Evolutionary conservation across 2,888 invertebrate species (phyloP).

Genomic region (Hydroisotoma schaefferi): DNA sequence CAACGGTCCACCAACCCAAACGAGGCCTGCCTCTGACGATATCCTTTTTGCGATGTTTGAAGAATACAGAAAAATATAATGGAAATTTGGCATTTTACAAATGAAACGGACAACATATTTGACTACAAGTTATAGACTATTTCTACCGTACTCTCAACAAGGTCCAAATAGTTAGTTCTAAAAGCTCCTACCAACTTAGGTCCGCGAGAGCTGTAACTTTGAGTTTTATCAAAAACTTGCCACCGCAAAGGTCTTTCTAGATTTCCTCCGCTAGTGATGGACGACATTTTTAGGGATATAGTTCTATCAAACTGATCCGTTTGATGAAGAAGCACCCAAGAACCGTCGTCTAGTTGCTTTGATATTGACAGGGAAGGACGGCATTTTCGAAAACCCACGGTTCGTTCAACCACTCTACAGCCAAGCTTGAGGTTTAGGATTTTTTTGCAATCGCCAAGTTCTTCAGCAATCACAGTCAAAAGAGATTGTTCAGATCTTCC

Average conservation of each 20-base stretch:
- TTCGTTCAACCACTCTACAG: slow-evolving; percentile 51
- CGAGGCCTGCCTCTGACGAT: no score
- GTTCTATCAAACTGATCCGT: slow-evolving; percentile 52
- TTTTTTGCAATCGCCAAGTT: slow-evolving; percentile 51
- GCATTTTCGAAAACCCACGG: slow-evolving; percentile 50
- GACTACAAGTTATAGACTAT: neutral
- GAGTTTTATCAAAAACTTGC: slow-evolving; percentile 13
- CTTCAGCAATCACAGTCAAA: slow-evolving; percentile 52
- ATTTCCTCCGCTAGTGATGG: slow-evolving; percentile 21
- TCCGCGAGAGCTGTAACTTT: slow-evolving; percentile 14
- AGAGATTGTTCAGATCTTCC: slow-evolving; percentile 37
- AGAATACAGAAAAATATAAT: no score
- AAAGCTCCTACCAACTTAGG: slow-evolving; percentile 14
- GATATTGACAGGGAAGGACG: slow-evolving; percentile 44
- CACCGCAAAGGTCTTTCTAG: slow-evolving; percentile 17
- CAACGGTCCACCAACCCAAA: neutral
- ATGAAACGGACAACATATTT: neutral
- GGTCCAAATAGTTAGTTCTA: slow-evolving; percentile 19
- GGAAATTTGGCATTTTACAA: neutral
- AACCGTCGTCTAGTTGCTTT: slow-evolving; percentile 51
- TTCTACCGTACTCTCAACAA: slow-evolving; percentile 16
- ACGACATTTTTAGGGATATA: slow-evolving; percentile 8
- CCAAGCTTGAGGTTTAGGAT: slow-evolving; percentile 51
- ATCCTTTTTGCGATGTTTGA: no score
- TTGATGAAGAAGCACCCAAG: slow-evolving; percentile 56